Evolutionary conservation across 2,888 invertebrate genomes (phyloP).

Genomic region (Lithophane leautieri): DNA sequence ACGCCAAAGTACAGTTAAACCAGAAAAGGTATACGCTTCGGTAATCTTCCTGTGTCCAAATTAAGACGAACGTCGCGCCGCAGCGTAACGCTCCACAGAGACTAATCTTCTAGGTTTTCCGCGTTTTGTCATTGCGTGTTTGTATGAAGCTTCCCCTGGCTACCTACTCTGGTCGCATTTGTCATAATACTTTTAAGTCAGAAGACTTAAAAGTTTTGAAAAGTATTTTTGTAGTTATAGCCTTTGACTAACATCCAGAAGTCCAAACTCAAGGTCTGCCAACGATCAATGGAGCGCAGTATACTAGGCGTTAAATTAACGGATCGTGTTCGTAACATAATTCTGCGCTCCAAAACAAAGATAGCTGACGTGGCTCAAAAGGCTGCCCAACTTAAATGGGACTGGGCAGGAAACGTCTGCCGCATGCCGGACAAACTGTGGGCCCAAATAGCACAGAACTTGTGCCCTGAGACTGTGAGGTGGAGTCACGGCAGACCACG

Average conservation of each 20-base stretch:
- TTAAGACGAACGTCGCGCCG: neutral
- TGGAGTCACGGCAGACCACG: too few relatives aligned
- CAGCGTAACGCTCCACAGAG: neutral
- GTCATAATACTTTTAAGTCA: too few relatives aligned
- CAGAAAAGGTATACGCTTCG: neutral
- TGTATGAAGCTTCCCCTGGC: too few relatives aligned
- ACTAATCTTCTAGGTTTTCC: too few relatives aligned
- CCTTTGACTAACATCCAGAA: too few relatives aligned
- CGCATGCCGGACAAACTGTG: neutral
- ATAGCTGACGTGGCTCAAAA: neutral
- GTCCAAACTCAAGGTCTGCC: too few relatives aligned
- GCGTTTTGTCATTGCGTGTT: too few relatives aligned
- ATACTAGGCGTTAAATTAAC: neutral
- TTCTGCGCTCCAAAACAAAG: neutral
- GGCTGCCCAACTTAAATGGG: neutral
- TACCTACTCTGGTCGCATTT: too few relatives aligned
- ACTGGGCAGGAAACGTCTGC: neutral
- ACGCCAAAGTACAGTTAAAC: neutral
- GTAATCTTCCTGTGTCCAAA: neutral
- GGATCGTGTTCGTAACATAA: neutral
- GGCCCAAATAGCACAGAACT: neutral
- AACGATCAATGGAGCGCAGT: neutral
- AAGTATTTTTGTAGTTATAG: too few relatives aligned
- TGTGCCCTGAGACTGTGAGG: neutral
- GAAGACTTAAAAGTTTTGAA: too few relatives aligned